A percentile compares a stretch with the other conserved stretches of the same genome.
phyloP scores from a whole-genome alignment of 1,140 invertebrate genomes.

The Acromyrmex echinatior region DNA sequence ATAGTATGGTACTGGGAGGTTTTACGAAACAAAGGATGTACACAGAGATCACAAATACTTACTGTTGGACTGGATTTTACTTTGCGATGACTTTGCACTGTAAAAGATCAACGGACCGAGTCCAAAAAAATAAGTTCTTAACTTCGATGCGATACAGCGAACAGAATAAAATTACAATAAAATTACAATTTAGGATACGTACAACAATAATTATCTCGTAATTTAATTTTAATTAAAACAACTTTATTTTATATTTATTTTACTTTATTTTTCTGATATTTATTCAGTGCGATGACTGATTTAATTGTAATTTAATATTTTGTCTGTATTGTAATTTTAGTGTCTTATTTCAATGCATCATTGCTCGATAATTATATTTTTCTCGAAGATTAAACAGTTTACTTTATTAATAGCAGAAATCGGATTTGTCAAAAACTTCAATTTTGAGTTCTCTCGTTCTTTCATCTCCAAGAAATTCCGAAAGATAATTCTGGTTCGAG shows the following conservation, averaged over 20 bases:
- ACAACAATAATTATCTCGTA: neutral
- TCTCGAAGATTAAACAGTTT: neutral
- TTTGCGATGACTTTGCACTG: neutral
- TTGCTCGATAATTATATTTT: neutral
- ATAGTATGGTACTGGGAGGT: neutral
- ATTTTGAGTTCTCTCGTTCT: constrained; percentile 25
- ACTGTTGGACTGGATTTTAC: constrained; percentile 10
- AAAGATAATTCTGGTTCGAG: constrained; percentile 49
- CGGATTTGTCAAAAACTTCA: constrained; percentile 5
- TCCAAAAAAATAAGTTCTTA: neutral
- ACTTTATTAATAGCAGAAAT: neutral
- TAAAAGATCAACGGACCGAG: neutral
- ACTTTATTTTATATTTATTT: neutral
- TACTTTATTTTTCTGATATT: neutral
- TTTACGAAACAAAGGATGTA: constrained; percentile 40
- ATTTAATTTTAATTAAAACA: neutral
- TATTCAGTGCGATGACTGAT: neutral
- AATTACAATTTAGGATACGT: constrained; percentile 14
- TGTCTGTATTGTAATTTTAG: neutral
- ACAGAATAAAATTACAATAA: neutral
- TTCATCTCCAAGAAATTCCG: constrained; percentile 35
- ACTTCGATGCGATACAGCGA: neutral
- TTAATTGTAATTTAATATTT: neutral
- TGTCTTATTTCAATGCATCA: neutral
- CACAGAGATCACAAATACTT: neutral